Percentiles rank a stretch among this genome's conserved stretches.
These are phyloP conservation scores for Albula glossodonta DNA, from an alignment of 2,113 vertebrate species.

Conservation along the genomic window DNA sequence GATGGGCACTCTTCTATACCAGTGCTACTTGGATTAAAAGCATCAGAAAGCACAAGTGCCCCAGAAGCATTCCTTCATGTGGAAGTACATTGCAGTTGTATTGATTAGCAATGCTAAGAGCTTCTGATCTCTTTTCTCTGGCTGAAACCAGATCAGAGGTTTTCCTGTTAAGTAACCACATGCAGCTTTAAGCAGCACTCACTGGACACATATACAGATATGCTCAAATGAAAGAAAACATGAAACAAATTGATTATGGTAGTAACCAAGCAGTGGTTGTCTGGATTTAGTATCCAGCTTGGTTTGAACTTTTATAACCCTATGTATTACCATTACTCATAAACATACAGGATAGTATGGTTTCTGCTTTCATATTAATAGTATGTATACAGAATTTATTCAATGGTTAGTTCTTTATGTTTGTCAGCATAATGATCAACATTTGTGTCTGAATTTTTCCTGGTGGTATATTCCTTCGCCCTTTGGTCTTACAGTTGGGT, in stretches of 20 bases:
- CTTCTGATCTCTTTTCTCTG: neutral
- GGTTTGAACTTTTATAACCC: neutral
- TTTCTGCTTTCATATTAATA: too few relatives aligned
- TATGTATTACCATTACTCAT: neutral
- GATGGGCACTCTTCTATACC: neutral
- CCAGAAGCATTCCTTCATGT: neutral
- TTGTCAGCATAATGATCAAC: too few relatives aligned
- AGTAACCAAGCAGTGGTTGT: neutral
- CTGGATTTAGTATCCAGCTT: neutral
- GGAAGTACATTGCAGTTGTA: neutral
- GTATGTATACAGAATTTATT: too few relatives aligned
- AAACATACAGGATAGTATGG: neutral
- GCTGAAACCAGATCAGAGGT: neutral
- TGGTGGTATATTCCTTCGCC: too few relatives aligned
- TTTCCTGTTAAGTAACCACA: neutral
- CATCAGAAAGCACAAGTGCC: neutral
- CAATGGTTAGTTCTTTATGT: too few relatives aligned
- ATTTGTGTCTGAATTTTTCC: too few relatives aligned
- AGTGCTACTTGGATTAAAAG: neutral
- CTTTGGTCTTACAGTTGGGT: too few relatives aligned
- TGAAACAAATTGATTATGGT: neutral
- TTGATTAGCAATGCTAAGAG: neutral
- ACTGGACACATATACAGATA: neutral
- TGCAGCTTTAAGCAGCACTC: neutral
- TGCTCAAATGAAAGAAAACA: neutral